Evolutionary conservation across 2,797 vertebrate species (phyloP).

Genomic region (Sparidentex hasta): DNA sequence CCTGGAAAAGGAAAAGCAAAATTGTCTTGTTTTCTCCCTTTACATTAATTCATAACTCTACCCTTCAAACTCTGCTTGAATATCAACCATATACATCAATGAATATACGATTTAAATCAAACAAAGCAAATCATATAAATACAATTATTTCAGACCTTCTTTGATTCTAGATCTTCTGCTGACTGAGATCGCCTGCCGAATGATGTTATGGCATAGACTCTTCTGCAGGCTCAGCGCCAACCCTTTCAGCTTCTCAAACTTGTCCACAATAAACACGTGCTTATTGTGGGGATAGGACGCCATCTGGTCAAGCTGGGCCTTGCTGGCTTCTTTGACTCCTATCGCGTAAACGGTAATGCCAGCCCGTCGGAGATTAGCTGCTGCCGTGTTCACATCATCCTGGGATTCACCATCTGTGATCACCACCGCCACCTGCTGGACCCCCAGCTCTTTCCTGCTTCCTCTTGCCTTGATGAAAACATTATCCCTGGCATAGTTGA

Average conservation of each 20-base stretch:
- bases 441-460: constrained; percentile 75
- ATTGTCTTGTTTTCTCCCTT: neutral
- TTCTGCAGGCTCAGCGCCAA: constrained; percentile 82
- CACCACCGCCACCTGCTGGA: constrained; percentile 87
- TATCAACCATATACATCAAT: too few species aligned
- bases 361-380: constrained; percentile 76
- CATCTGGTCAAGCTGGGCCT: constrained; percentile 79
- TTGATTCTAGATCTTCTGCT: constrained; percentile 53
- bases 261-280: constrained; percentile 80
- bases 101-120: neutral
- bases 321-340: constrained; percentile 78
- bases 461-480: constrained; percentile 80
- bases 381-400: constrained; percentile 78
- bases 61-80: neutral
- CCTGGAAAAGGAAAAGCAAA: constrained; percentile 71
- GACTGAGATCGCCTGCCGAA: constrained; percentile 40
- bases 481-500: constrained; percentile 79
- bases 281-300: constrained; percentile 85
- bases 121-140: neutral
- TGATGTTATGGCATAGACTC: constrained; percentile 81
- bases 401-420: constrained; percentile 85
- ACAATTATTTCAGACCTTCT: constrained; percentile 80
- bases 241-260: constrained; percentile 79
- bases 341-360: constrained; percentile 85
- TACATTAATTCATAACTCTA: neutral